A percentile compares a stretch with the other conserved stretches of the same genome.
phyloP scores from a whole-genome alignment of 92 coral and sea anemone species.

The Umimayanthus chanpuru region DNA sequence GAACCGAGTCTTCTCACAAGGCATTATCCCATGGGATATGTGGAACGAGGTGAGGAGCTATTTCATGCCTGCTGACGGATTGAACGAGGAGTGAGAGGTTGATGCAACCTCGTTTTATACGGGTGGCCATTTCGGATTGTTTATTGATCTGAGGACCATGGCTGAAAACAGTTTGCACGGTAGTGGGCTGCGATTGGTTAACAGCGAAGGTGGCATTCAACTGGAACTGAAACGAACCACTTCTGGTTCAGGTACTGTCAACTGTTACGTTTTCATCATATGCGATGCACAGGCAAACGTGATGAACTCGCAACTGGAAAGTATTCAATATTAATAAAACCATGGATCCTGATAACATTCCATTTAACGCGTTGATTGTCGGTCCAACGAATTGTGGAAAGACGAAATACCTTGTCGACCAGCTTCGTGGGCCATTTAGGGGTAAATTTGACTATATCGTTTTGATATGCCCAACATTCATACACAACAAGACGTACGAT shows the following conservation, averaged over 20 bases:
- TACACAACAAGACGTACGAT: no score
- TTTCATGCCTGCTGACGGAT: neutral
- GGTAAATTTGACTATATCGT: neutral
- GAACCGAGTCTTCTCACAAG: neutral
- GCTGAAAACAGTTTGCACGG: neutral
- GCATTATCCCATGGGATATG: no score
- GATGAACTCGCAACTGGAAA: neutral
- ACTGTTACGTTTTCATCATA: neutral
- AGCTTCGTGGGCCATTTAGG: neutral
- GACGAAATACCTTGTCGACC: neutral
- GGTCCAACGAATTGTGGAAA: neutral
- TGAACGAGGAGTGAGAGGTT: neutral
- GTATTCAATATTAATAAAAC: neutral
- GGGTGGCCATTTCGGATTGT: neutral
- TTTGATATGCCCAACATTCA: neutral
- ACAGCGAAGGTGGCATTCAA: neutral
- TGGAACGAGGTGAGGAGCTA: neutral
- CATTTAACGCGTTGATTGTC: neutral
- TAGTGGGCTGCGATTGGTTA: neutral
- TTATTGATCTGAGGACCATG: neutral
- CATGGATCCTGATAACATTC: neutral
- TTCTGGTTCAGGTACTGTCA: neutral
- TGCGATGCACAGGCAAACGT: neutral
- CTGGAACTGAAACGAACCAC: neutral
- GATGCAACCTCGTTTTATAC: neutral